Conservation (phyloP, 1,140 invertebrate genomes). For the Dendroctonus ponderosae region DNA sequence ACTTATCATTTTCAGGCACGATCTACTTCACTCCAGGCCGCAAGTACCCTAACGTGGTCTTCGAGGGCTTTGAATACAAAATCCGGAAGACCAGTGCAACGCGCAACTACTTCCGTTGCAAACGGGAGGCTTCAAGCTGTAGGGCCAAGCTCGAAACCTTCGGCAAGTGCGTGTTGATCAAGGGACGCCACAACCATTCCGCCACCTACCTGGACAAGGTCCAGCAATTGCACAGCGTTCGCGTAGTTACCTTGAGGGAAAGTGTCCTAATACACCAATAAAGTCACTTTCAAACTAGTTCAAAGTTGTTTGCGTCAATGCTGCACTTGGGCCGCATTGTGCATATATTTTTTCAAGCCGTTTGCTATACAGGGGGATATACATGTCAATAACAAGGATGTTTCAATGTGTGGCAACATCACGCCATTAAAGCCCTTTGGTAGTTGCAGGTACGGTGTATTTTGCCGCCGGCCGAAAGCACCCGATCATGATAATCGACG, state of each 20-base stretch:
- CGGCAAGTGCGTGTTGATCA: conserved; percentile 15
- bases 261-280: no score
- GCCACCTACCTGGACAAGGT: neutral
- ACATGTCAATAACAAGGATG: no score
- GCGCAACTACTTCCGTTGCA: no score
- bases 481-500: conserved; percentile 35
- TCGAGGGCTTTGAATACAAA: conserved; percentile 30
- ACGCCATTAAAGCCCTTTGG: conserved; percentile 1
- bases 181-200: conserved; percentile 6
- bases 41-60: conserved; percentile 34
- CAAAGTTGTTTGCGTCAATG: no score
- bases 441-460: conserved; percentile 30
- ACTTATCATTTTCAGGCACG: conserved; percentile 15
- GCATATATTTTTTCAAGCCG: no score
- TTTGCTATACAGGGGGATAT: no score
- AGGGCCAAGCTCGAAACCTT: conserved; percentile 10
- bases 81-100: neutral
- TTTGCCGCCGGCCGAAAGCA: conserved; percentile 33
- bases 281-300: no score
- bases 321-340: no score
- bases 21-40: conserved; percentile 25
- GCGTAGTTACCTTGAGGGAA: no score
- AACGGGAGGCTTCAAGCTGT: neutral
- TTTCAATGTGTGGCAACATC: no score
- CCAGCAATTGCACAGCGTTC: no score